These are phyloP conservation scores for Omphaloscelis lunosa DNA, from an alignment of 2,888 invertebrate species.

Conservation along the genomic window DNA sequence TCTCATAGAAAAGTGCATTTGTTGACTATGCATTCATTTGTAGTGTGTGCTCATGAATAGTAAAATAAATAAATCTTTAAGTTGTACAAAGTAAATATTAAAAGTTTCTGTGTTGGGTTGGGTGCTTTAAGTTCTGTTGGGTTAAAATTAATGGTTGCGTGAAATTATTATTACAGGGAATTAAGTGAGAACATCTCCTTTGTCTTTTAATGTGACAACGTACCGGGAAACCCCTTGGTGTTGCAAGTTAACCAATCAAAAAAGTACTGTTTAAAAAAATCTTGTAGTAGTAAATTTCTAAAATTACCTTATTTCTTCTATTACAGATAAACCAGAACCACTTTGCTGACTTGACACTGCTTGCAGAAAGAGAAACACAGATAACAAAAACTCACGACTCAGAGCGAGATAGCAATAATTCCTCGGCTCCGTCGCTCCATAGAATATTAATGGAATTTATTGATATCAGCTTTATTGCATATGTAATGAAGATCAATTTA, in stretches of 20 bases:
- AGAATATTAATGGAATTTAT: conserved; percentile 68
- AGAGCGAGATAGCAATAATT: conserved; percentile 59
- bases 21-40: background rate
- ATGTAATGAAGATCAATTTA: conserved; percentile 66
- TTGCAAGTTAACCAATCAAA: background rate
- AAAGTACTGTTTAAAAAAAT: background rate
- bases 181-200: background rate
- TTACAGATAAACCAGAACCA: conserved; percentile 54
- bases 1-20: too few species aligned
- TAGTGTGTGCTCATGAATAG: background rate
- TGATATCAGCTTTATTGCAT: conserved; percentile 28
- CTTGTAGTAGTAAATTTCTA: background rate
- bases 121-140: too few species aligned
- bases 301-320: conserved; percentile 22
- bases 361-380: conserved; percentile 10
- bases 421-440: conserved; percentile 23
- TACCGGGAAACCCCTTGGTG: too few species aligned
- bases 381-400: conserved; percentile 25
- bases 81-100: too few species aligned
- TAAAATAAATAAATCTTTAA: too few species aligned
- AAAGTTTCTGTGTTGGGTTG: too few species aligned
- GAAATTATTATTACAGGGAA: too few species aligned
- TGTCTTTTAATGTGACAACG: background rate
- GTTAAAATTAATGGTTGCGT: too few species aligned
- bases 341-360: background rate